Evolutionary conservation across 2,797 vertebrate species (phyloP).

Genomic region (Passerculus sandwichensis): DNA sequence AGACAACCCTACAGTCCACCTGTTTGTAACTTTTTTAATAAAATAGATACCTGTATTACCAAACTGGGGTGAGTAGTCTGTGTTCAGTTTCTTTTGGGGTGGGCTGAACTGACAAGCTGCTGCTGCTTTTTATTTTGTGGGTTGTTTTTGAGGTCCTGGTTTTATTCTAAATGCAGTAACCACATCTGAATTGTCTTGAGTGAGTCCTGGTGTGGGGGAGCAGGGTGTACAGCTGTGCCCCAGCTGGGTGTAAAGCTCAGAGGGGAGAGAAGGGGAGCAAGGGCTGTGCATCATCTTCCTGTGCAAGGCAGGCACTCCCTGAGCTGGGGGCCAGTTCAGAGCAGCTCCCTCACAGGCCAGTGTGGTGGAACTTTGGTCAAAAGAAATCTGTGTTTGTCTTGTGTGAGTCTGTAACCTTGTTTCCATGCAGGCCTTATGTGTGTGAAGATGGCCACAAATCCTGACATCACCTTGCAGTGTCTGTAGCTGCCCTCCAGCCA

Average conservation of each 20-base stretch:
- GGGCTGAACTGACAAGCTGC: background rate
- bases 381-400: background rate
- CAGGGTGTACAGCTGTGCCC: background rate
- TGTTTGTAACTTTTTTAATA: slow-evolving; percentile 87
- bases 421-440: background rate
- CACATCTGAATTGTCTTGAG: background rate
- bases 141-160: background rate
- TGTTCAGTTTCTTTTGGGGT: background rate
- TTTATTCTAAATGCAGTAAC: background rate
- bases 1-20: slow-evolving; percentile 79
- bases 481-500: background rate
- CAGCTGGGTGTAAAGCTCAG: background rate
- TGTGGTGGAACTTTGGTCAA: background rate
- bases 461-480: background rate
- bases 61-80: slow-evolving; percentile 44
- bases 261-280: background rate
- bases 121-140: background rate
- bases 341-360: background rate
- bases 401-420: background rate
- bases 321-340: background rate
- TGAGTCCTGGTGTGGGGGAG: background rate
- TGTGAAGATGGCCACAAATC: background rate
- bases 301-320: background rate
- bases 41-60: slow-evolving; percentile 85
- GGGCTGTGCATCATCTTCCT: rapidly evolving